Evolutionary conservation across 2,113 vertebrate genomes (phyloP).

Genomic region (Oncorhynchus mykiss): DNA sequence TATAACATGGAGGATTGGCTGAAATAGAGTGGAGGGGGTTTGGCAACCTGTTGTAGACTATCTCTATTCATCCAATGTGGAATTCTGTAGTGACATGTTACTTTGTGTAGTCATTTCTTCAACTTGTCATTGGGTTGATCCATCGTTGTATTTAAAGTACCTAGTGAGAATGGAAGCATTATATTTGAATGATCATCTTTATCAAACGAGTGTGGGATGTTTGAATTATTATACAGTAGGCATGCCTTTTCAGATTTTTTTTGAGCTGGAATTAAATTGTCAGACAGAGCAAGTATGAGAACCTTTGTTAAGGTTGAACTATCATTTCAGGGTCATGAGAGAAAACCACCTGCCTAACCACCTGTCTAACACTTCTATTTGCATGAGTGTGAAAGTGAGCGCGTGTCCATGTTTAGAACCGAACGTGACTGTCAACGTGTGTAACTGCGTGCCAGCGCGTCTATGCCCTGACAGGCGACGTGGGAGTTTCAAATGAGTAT

Average conservation of each 20-base stretch:
- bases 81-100: slow-evolving; percentile 3
- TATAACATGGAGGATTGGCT: neutral
- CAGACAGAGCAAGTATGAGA: no score
- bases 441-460: slow-evolving; percentile 3
- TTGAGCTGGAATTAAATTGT: no score
- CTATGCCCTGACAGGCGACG: slow-evolving; percentile 10
- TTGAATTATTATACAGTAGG: neutral
- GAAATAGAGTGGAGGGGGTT: neutral
- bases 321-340: no score
- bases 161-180: no score
- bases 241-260: no score
- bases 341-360: no score
- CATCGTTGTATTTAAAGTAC: neutral
- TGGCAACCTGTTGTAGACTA: neutral
- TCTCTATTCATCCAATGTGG: slow-evolving; percentile 24
- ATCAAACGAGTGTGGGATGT: no score
- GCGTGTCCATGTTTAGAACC: no score
- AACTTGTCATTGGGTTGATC: neutral
- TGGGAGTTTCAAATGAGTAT: slow-evolving; percentile 38
- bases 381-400: no score
- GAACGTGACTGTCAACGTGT: neutral
- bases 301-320: no score
- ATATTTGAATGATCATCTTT: no score
- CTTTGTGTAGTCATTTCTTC: neutral
- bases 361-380: no score